These are phyloP conservation scores for Acleris holmiana DNA, from an alignment of 2,888 invertebrate genomes.

Conservation along the genomic window DNA sequence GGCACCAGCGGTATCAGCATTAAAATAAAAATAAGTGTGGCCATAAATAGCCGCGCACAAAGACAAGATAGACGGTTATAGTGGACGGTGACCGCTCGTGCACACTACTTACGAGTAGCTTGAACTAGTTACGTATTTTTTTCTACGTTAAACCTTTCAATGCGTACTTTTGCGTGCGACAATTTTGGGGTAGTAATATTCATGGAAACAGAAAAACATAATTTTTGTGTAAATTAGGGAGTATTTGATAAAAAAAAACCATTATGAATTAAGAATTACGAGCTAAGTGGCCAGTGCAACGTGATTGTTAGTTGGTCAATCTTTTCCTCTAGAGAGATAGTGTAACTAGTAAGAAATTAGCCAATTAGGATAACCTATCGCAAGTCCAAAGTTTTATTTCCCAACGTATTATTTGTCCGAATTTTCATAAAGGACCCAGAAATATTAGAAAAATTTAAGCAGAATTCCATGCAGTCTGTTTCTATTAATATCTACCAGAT, in stretches of 20 bases:
- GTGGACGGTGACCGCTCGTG: conserved; percentile 63
- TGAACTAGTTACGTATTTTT: conserved; percentile 43
- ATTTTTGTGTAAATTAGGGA: no score
- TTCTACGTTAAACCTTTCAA: conserved; percentile 14
- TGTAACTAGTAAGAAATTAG: no score
- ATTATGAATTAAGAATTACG: no score
- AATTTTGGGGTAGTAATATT: neutral
- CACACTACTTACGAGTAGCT: conserved; percentile 51
- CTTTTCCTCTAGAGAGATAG: no score
- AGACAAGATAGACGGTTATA: conserved; percentile 83
- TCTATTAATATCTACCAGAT: conserved; percentile 18
- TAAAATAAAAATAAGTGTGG: conserved; percentile 83
- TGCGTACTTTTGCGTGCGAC: neutral
- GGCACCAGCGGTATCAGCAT: conserved; percentile 83
- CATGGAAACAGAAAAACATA: no score
- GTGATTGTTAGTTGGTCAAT: no score
- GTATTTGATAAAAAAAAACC: no score
- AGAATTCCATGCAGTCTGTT: conserved; percentile 25
- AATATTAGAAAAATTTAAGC: neutral
- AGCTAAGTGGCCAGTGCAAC: no score
- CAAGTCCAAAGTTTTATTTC: no score
- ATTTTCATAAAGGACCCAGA: no score
- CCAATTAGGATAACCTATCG: no score
- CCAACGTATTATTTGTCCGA: no score
- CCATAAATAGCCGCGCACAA: conserved; percentile 78